These are phyloP conservation scores for Bradypodion pumilum DNA, from an alignment of 2,797 vertebrate species.

Conservation along the genomic window DNA sequence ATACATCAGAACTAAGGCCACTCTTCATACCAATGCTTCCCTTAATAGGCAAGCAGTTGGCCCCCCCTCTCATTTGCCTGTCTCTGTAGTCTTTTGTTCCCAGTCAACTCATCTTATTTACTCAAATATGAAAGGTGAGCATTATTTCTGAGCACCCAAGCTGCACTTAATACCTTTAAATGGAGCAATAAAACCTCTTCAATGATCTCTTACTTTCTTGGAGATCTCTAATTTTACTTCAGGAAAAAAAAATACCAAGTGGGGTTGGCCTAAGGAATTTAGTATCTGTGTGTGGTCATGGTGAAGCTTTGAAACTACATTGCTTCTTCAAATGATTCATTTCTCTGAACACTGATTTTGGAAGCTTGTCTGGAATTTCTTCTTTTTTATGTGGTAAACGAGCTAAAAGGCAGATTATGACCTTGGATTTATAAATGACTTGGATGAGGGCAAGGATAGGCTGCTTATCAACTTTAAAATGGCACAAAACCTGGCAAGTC, in stretches of 20 bases:
- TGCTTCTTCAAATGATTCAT: not conserved
- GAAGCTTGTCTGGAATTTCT: not conserved
- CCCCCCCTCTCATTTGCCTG: too few relatives aligned
- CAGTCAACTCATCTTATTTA: not conserved
- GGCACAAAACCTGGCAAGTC: not conserved
- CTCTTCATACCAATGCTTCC: too few relatives aligned
- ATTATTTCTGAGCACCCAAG: not conserved
- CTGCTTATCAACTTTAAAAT: not conserved
- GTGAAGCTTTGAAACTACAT: too few relatives aligned
- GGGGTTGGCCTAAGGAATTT: not conserved
- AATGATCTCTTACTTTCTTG: not conserved
- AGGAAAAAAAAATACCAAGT: not conserved
- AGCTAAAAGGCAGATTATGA: not conserved
- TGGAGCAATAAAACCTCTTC: too few relatives aligned
- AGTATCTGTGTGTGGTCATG: not conserved
- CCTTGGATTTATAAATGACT: not conserved
- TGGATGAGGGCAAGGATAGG: not conserved
- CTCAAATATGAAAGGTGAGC: too few relatives aligned
- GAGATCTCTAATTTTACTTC: too few relatives aligned
- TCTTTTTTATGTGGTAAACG: not conserved
- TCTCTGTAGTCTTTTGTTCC: too few relatives aligned
- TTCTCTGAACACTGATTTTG: not conserved
- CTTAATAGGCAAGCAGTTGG: too few relatives aligned
- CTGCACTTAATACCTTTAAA: not conserved
- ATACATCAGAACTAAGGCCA: too few relatives aligned